These are phyloP conservation scores for Dioctria linearis DNA, from an alignment of 2,888 invertebrate species.

Conservation along the genomic window DNA sequence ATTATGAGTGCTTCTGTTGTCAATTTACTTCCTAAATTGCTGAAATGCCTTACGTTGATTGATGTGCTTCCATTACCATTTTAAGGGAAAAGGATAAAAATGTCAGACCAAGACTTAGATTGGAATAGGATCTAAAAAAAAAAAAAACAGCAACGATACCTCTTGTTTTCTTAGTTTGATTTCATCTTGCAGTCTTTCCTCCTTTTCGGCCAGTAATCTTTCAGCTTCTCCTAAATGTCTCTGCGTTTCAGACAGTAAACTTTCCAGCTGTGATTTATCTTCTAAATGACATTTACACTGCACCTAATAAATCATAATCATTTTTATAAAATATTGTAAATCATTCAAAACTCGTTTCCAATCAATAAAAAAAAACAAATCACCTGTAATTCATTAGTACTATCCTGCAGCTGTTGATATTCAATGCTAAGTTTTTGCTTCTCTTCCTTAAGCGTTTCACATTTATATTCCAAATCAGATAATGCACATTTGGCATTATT, in stretches of 20 bases:
- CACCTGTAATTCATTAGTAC: slow-evolving; percentile 77
- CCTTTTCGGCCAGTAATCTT: slow-evolving; percentile 78
- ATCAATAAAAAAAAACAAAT: background rate
- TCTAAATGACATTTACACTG: slow-evolving; percentile 71
- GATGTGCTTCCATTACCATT: no score
- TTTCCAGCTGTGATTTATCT: slow-evolving; percentile 69
- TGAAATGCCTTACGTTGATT: no score
- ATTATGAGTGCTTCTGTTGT: no score
- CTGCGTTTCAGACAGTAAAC: slow-evolving; percentile 79
- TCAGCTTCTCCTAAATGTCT: slow-evolving; percentile 82
- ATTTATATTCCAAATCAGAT: slow-evolving; percentile 85
- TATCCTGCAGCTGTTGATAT: slow-evolving; percentile 82
- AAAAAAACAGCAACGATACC: slow-evolving; percentile 67
- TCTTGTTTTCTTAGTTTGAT: slow-evolving; percentile 76
- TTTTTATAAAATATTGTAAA: slow-evolving; percentile 49
- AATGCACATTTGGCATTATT: slow-evolving; percentile 91
- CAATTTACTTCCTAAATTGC: no score
- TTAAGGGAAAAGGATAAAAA: no score
- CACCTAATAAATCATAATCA: slow-evolving; percentile 60
- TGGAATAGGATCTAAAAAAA: no score
- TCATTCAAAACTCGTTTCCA: background rate
- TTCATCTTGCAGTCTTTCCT: slow-evolving; percentile 78
- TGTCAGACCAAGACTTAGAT: no score
- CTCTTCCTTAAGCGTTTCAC: slow-evolving; percentile 83
- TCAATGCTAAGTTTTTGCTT: slow-evolving; percentile 80